Evolutionary conservation across 2,888 invertebrate genomes (phyloP).

Genomic region (Conistra vaccinii): DNA sequence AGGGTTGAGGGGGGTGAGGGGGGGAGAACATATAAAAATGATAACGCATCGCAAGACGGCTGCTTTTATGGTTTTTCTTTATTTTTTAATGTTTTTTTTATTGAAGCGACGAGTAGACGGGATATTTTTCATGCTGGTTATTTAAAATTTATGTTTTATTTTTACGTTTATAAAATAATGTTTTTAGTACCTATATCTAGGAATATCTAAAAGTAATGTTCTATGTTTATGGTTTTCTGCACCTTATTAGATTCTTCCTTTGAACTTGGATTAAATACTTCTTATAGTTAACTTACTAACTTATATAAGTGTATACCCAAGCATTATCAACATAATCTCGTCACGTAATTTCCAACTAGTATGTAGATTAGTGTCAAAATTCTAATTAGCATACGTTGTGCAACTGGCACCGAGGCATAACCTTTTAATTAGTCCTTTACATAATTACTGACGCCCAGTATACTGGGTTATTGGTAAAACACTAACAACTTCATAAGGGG

Average conservation of each 20-base stretch:
- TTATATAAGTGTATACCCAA: background rate
- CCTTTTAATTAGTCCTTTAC: slow-evolving; percentile 24
- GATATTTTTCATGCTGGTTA: slow-evolving; percentile 65
- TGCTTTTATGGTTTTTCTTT: slow-evolving; percentile 90
- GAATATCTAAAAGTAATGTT: slow-evolving; percentile 24
- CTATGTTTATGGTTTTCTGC: background rate
- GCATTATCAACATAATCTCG: slow-evolving; percentile 4
- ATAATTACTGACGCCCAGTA: background rate
- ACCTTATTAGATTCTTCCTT: background rate
- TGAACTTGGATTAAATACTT: background rate
- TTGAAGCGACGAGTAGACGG: slow-evolving; percentile 75
- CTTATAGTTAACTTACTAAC: background rate
- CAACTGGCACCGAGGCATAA: slow-evolving; percentile 2
- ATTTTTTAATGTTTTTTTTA: slow-evolving; percentile 89
- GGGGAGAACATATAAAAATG: slow-evolving; percentile 89
- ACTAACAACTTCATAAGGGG: too few species aligned
- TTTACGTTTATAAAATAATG: slow-evolving; percentile 62
- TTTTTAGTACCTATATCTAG: slow-evolving; percentile 26
- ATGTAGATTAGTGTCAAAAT: slow-evolving; percentile 32
- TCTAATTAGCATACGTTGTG: slow-evolving; percentile 12
- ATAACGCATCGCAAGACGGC: slow-evolving; percentile 91
- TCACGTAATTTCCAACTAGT: slow-evolving; percentile 6
- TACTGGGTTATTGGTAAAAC: too few species aligned
- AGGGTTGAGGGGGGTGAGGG: slow-evolving; percentile 76
- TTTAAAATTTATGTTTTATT: slow-evolving; percentile 62